Base-by-base conservation (phyloP, 2,113 vertebrate genomes). In the Limanda limanda region DNA sequence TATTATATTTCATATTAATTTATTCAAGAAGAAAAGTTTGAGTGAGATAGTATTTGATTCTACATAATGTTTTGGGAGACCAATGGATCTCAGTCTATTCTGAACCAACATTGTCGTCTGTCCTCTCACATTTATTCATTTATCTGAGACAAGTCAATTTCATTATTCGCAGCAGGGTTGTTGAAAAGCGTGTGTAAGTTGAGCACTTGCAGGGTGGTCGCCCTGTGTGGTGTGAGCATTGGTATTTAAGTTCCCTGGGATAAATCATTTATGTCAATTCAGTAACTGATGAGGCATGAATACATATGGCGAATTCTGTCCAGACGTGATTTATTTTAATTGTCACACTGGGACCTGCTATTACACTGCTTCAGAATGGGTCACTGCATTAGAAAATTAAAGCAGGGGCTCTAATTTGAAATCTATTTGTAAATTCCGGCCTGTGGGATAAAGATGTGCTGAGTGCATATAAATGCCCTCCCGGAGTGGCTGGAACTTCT, bases 261-360 rank as follows among this genome's bases (percentile, higher is more conserved):
- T 95, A 93, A 93, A 90, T 95, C 93, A 91, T 93, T 94, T 92
- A 93, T 94, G 92, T 96, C 94, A 94, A 94, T 95, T 95, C 95
- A 63, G 91, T 94, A 95, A 94, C 95, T 95, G 96, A 96, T 96
- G 96, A 97, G 94, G 96, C 95, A 95, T 96, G 95, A 95, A 96
- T 95, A 90, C 91, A 93, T 95, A 95, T 91, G 91, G 94, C 84
- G 88, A 93, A 91, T 95, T 95, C 91, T 94, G 93, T 93, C 94
- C 92, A 93, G 91, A 94, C 90, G 92, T 95, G 95, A 97, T 97
- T 97, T 95, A 96, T 97, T 96, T 95, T 96, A 96, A 97, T 97
- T 96, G 95, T 96, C 96, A 96, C 94, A 93, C 83, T 91, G 96
- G 95, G 95, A 96, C 93, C 93, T 86, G 91, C 94, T 94, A 96